These are phyloP conservation scores for Protosalanx chinensis DNA, from an alignment of 2,797 vertebrate species.

Conservation along the genomic window DNA sequence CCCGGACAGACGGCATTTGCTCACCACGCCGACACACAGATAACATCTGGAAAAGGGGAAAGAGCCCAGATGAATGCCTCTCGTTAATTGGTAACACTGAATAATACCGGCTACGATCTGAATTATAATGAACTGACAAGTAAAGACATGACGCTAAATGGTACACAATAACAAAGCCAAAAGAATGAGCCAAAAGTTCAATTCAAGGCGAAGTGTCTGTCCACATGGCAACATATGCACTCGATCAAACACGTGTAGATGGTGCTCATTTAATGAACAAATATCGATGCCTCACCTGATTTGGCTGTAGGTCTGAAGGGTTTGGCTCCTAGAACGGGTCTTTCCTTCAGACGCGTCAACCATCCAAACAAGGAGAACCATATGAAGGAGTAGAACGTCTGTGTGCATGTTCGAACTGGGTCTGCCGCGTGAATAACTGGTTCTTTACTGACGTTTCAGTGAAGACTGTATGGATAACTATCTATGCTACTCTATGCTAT, in stretches of 20 bases:
- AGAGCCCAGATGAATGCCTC: too few relatives aligned
- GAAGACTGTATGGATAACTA: slow-evolving; percentile 48
- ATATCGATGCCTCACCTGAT: slow-evolving; percentile 71
- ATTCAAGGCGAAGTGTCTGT: not conserved
- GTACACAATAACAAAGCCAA: not conserved
- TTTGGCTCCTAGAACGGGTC: slow-evolving; percentile 60
- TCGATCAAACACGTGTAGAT: not conserved
- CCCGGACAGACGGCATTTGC: too few relatives aligned
- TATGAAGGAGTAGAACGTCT: slow-evolving; percentile 69
- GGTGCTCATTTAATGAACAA: not conserved
- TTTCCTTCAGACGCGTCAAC: slow-evolving; percentile 68
- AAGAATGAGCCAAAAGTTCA: not conserved
- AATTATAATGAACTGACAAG: too few relatives aligned
- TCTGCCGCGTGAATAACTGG: slow-evolving; percentile 1
- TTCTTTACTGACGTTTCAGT: slow-evolving; percentile 36
- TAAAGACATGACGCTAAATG: too few relatives aligned
- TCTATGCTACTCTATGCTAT: slow-evolving; percentile 61
- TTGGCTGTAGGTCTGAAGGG: slow-evolving; percentile 72
- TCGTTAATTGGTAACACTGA: too few relatives aligned
- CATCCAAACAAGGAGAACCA: slow-evolving; percentile 72
- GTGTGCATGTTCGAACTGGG: slow-evolving; percentile 73
- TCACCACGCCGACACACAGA: too few relatives aligned
- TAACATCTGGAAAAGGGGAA: too few relatives aligned
- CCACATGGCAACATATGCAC: not conserved
- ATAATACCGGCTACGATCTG: too few relatives aligned